Percentiles rank a stretch among this genome's conserved stretches.
Conservation (phyloP, 2,888 invertebrate genomes). For the Dynastes hyllus region DNA sequence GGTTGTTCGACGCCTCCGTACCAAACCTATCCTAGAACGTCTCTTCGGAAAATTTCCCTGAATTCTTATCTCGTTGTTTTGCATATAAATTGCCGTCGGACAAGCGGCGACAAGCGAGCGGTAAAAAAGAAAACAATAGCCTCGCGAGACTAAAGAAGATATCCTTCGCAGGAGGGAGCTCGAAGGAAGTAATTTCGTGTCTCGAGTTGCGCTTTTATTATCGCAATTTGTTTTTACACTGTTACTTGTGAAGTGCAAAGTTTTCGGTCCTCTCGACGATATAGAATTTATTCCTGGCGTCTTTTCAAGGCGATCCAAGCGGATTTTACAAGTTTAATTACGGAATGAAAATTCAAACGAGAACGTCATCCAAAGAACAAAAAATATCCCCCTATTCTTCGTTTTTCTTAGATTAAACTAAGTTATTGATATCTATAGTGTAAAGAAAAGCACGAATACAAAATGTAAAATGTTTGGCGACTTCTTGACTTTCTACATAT, state of each 20-base stretch:
- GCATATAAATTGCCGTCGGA: slow-evolving; percentile 25
- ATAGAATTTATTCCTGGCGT: background rate
- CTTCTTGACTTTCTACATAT: too few species aligned
- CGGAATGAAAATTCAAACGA: too few species aligned
- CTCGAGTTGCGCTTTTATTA: slow-evolving; percentile 19
- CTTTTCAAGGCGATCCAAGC: too few species aligned
- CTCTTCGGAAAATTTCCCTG: slow-evolving; percentile 14
- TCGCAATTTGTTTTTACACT: slow-evolving; percentile 34
- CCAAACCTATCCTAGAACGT: background rate
- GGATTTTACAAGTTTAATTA: too few species aligned
- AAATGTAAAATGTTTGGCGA: too few species aligned
- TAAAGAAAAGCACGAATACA: too few species aligned
- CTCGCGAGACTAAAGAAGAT: slow-evolving; percentile 3
- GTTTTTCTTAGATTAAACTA: too few species aligned
- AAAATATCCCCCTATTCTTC: too few species aligned
- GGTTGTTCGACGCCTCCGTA: too few species aligned
- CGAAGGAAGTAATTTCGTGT: slow-evolving; percentile 2
- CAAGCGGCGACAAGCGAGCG: slow-evolving; percentile 15
- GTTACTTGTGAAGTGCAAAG: slow-evolving; percentile 20
- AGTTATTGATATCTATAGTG: too few species aligned
- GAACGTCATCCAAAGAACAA: too few species aligned
- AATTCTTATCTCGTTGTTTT: slow-evolving; percentile 13
- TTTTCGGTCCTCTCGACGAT: background rate
- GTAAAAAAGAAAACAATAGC: slow-evolving; percentile 23
- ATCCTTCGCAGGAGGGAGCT: background rate